A percentile compares a stretch with the other conserved stretches of the same genome.
Conservation (phyloP, 2,888 invertebrate species). For the Drosophila ezoana region DNA sequence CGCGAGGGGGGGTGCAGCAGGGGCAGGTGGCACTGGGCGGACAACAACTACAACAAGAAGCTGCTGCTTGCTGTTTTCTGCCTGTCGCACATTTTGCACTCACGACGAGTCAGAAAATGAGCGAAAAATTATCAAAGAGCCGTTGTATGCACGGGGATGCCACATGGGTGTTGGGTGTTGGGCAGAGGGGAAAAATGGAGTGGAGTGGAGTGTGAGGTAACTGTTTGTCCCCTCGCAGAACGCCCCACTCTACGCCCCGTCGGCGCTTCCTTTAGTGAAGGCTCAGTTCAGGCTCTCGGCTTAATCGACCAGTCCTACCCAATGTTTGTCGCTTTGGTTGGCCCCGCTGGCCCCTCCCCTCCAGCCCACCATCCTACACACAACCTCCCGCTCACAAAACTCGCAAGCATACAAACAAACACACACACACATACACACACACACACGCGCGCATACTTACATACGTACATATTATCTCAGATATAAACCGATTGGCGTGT, state of each 20-base stretch:
- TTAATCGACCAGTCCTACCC: conserved; percentile 60
- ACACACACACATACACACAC: conserved; percentile 12
- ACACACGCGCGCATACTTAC: background rate
- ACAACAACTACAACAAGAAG: conserved; percentile 17
- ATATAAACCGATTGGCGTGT: conserved; percentile 69
- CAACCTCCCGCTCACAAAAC: conserved; percentile 8
- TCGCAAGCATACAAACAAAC: conserved; percentile 24
- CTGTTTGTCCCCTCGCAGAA: conserved; percentile 4
- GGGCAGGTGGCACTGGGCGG: conserved; percentile 4
- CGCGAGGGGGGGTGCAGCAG: background rate
- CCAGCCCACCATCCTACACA: background rate
- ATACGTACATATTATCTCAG: conserved; percentile 37
- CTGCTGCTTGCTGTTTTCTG: conserved; percentile 24
- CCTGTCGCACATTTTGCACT: conserved; percentile 60
- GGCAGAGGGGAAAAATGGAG: background rate
- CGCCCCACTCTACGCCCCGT: rapidly evolving
- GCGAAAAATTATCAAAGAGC: conserved; percentile 68
- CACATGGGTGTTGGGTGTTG: background rate
- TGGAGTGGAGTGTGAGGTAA: conserved; percentile 11
- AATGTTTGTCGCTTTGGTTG: conserved; percentile 51
- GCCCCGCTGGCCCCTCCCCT: background rate
- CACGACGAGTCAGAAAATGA: conserved; percentile 66
- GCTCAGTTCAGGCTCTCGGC: conserved; percentile 40
- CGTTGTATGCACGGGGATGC: conserved; percentile 19
- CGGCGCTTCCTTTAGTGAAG: conserved; percentile 11